These are phyloP conservation scores for Taeniopygia guttata DNA, from an alignment of 2,797 vertebrate genomes.

Conservation along the genomic window DNA sequence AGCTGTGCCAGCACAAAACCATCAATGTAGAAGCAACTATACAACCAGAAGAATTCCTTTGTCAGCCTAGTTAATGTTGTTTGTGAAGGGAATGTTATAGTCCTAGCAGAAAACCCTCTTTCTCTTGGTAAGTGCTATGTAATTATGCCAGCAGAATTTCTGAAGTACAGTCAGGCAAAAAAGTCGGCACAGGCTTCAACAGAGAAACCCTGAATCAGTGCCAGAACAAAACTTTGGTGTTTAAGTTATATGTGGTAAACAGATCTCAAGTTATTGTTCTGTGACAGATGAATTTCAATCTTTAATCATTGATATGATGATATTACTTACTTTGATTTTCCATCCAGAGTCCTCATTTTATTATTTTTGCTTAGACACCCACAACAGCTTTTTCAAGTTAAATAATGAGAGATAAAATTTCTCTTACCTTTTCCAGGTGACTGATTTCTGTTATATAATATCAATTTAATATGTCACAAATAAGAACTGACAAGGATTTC, in stretches of 20 bases:
- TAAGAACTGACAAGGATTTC: background rate
- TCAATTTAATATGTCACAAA: background rate
- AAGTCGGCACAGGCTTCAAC: background rate
- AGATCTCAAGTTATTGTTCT: background rate
- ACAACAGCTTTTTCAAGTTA: background rate
- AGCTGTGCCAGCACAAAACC: conserved; percentile 8
- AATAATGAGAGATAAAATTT: background rate
- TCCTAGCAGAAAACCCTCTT: conserved; percentile 14
- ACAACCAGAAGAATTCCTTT: conserved; percentile 38
- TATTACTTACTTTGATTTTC: background rate
- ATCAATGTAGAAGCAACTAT: background rate
- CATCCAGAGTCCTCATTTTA: background rate
- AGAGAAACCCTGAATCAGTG: background rate
- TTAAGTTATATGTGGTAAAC: background rate
- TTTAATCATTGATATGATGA: background rate
- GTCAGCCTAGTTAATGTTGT: conserved; percentile 15
- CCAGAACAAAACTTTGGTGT: background rate
- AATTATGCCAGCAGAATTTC: conserved; percentile 41
- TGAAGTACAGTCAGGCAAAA: conserved; percentile 37
- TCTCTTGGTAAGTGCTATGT: background rate
- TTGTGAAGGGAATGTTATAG: conserved; percentile 4
- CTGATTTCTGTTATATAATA: background rate
- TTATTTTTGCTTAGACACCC: background rate
- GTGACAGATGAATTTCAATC: background rate
- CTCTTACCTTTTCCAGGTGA: background rate